A percentile compares a stretch with the other conserved stretches of the same genome.
phyloP scores from a whole-genome alignment of 2,113 vertebrate genomes.

The Paedocypris sp. region DNA sequence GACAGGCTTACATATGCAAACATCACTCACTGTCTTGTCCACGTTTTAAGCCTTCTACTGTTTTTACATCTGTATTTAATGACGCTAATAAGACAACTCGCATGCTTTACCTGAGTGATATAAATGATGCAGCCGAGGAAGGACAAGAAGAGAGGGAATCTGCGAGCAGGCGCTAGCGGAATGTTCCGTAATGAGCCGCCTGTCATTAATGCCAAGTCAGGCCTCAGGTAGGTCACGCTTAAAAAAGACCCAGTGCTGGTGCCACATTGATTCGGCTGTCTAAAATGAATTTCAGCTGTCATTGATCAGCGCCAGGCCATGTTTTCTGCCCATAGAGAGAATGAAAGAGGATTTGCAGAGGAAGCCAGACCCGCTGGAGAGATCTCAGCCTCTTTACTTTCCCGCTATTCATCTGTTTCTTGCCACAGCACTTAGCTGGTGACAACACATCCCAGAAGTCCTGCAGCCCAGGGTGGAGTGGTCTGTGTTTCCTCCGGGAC shows the following conservation, averaged over 20 bases:
- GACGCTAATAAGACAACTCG: slow-evolving; percentile 15
- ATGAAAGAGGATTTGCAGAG: not conserved
- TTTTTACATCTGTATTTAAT: slow-evolving; percentile 10
- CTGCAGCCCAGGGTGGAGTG: not conserved
- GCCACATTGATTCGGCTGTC: slow-evolving; percentile 11
- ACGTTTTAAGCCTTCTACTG: not conserved
- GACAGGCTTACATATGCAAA: not conserved
- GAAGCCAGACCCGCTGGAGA: not conserved
- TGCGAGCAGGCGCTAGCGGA: not conserved
- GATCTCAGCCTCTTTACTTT: not conserved
- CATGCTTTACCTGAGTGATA: not conserved
- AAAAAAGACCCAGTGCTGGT: slow-evolving; percentile 30
- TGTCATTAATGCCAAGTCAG: not conserved
- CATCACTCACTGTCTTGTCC: not conserved
- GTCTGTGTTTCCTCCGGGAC: not conserved
- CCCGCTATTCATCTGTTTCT: not conserved
- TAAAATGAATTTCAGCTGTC: slow-evolving; percentile 18
- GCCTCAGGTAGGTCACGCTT: slow-evolving; percentile 47
- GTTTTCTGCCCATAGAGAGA: not conserved
- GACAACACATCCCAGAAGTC: slow-evolving; percentile 21
- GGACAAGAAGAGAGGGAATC: not conserved
- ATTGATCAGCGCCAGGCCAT: slow-evolving; percentile 11
- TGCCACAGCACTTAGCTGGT: not conserved
- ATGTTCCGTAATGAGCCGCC: not conserved
- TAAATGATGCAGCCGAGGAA: not conserved